A percentile compares a stretch with the other conserved stretches of the same genome.
Conservation (phyloP, 2,113 vertebrate species). For the Leiothrix lutea region DNA sequence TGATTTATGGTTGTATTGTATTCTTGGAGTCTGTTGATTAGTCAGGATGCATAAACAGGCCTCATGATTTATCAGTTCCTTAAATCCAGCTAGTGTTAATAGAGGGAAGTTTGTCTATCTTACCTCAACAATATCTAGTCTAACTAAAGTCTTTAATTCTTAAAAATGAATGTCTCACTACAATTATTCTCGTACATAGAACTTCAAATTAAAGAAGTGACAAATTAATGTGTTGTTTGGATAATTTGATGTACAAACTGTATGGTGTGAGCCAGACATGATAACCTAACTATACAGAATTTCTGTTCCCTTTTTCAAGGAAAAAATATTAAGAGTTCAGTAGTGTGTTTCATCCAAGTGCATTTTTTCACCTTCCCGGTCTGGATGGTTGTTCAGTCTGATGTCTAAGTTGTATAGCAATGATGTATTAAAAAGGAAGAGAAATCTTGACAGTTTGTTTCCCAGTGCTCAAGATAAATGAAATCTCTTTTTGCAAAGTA, state of each 20-base stretch:
- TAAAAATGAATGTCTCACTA: no score
- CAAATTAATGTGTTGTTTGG: neutral
- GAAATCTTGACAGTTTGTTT: slow-evolving; percentile 17
- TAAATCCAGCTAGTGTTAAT: no score
- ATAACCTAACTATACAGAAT: neutral
- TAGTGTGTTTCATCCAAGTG: neutral
- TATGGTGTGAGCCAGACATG: neutral
- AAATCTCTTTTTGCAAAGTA: slow-evolving; percentile 21
- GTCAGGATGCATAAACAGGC: no score
- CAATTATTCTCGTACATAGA: neutral
- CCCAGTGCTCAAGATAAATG: slow-evolving; percentile 25
- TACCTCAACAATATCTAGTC: no score
- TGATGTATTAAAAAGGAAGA: neutral
- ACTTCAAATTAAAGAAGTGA: neutral
- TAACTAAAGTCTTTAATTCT: no score
- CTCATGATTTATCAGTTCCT: no score
- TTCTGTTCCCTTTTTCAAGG: neutral
- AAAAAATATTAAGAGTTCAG: neutral
- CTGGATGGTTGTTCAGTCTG: neutral
- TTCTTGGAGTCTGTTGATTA: no score
- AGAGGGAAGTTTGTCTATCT: no score
- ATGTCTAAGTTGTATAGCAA: neutral
- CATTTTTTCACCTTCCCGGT: neutral
- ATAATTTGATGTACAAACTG: neutral
- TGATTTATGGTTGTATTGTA: no score